Evolutionary conservation across 2,888 invertebrate genomes (phyloP).

Genomic region (Macrophya annulata): DNA sequence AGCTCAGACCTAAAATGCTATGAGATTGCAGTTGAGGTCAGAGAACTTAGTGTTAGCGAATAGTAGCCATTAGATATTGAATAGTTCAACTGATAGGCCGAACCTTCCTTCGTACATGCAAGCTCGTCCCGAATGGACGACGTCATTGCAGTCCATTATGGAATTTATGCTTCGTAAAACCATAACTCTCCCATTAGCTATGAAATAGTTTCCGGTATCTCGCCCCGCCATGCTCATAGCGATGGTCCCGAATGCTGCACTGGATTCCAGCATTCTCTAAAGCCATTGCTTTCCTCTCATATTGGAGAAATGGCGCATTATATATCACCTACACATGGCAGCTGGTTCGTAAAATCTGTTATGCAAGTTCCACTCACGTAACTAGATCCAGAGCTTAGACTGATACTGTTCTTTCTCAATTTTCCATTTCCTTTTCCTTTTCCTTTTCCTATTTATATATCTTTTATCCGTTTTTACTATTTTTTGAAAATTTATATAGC

Average conservation of each 20-base stretch:
- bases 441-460: too few relatives aligned
- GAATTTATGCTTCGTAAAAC: slow-evolving; percentile 73
- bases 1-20: neutral
- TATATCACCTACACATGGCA: slow-evolving; percentile 32
- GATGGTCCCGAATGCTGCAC: neutral
- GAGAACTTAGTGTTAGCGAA: slow-evolving; percentile 30
- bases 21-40: neutral
- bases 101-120: slow-evolving; percentile 12
- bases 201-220: slow-evolving; percentile 73
- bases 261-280: slow-evolving; percentile 22
- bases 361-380: slow-evolving; percentile 37
- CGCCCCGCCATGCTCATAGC: slow-evolving; percentile 41
- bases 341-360: slow-evolving; percentile 35
- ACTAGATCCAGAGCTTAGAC: slow-evolving; percentile 13
- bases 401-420: neutral
- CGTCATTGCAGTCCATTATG: slow-evolving; percentile 61
- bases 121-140: slow-evolving; percentile 22
- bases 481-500: neutral
- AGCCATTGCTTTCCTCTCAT: slow-evolving; percentile 40
- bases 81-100: slow-evolving; percentile 35
- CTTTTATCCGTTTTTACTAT: neutral
- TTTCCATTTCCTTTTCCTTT: neutral
- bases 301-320: slow-evolving; percentile 38
- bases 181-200: slow-evolving; percentile 72
- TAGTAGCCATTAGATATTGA: slow-evolving; percentile 40